Conservation (phyloP, 2,888 invertebrate species). For the Meandrusa payeni region DNA sequence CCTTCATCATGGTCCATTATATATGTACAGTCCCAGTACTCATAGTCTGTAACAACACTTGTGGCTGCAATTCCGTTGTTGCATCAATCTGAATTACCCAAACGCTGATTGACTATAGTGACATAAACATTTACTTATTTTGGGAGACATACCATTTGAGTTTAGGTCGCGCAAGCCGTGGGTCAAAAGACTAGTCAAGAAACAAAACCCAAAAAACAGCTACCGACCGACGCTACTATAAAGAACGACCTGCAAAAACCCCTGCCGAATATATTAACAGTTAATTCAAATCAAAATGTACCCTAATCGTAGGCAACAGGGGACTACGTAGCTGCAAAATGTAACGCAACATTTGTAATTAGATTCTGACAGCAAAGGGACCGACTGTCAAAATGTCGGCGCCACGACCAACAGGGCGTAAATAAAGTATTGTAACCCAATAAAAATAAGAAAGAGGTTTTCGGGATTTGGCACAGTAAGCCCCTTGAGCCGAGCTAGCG, state of each 20-base stretch:
- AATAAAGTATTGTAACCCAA: conserved; percentile 58
- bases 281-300: conserved; percentile 33
- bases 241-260: conserved; percentile 66
- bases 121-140: too few relatives aligned
- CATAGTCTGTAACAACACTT: too few relatives aligned
- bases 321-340: conserved; percentile 30
- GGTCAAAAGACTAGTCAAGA: conserved; percentile 28
- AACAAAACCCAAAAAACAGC: conserved; percentile 41
- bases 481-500: conserved; percentile 16
- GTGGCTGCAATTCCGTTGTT: too few relatives aligned
- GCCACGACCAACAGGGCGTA: conserved; percentile 62
- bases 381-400: conserved; percentile 77
- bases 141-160: too few relatives aligned
- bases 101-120: too few relatives aligned
- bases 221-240: conserved; percentile 58
- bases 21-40: too few relatives aligned
- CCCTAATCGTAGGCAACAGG: conserved; percentile 35
- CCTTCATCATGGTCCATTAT: too few relatives aligned
- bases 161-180: conserved; percentile 9
- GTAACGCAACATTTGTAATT: conserved; percentile 57
- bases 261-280: conserved; percentile 35
- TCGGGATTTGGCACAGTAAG: conserved; percentile 42
- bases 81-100: too few relatives aligned
- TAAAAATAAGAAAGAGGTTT: conserved; percentile 51
- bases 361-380: conserved; percentile 77